These are phyloP conservation scores for Spodoptera picta DNA, from an alignment of 2,888 invertebrate genomes.

Conservation along the genomic window DNA sequence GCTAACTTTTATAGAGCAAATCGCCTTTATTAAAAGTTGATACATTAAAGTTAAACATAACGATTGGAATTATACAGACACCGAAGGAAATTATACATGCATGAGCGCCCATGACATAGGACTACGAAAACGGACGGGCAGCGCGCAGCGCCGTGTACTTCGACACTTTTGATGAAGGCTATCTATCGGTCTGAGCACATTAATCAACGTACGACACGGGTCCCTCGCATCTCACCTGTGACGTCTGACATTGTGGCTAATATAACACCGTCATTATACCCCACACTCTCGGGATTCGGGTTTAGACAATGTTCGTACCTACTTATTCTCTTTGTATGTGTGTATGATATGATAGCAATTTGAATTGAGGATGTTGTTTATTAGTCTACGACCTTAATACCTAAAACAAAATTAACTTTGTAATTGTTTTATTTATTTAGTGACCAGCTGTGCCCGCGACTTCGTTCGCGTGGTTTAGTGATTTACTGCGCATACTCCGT, in stretches of 20 bases:
- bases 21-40: neutral
- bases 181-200: slow-evolving; percentile 60
- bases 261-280: slow-evolving; percentile 40
- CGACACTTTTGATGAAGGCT: slow-evolving; percentile 63
- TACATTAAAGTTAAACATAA: slow-evolving; percentile 7
- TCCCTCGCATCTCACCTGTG: slow-evolving; percentile 47
- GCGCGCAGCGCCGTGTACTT: slow-evolving; percentile 29
- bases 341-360: too few relatives aligned
- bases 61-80: slow-evolving; percentile 10
- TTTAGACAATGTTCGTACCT: slow-evolving; percentile 11
- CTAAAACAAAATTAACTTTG: too few relatives aligned
- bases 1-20: too few relatives aligned
- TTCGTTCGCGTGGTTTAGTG: too few relatives aligned
- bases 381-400: too few relatives aligned
- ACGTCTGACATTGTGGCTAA: slow-evolving; percentile 36
- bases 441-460: too few relatives aligned
- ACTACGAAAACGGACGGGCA: slow-evolving; percentile 7
- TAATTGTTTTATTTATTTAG: too few relatives aligned
- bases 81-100: slow-evolving; percentile 37
- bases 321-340: too few relatives aligned
- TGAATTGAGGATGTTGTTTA: too few relatives aligned
- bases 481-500: too few relatives aligned
- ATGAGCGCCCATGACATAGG: slow-evolving; percentile 36
- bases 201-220: slow-evolving; percentile 63
- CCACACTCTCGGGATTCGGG: slow-evolving; percentile 15